phyloP scores from a whole-genome alignment of 2,888 invertebrate genomes.

The Ecdyonurus torrentis region DNA sequence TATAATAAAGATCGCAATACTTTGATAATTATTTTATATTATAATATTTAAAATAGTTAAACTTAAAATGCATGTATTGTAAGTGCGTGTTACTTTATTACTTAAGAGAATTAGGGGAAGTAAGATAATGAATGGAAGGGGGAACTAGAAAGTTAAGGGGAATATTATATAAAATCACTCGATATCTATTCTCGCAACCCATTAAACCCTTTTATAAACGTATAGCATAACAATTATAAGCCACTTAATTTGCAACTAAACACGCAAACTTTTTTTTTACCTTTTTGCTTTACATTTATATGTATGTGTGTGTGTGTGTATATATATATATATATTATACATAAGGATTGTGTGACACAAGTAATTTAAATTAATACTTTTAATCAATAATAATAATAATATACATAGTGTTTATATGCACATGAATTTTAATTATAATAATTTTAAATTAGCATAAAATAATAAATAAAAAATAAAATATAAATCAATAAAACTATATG shows the following conservation, averaged over 20 bases:
- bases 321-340: neutral
- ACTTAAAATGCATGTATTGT: too few species aligned
- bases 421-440: neutral
- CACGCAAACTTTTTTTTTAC: conserved; percentile 1
- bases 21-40: too few species aligned
- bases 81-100: neutral
- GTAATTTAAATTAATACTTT: conserved; percentile 1
- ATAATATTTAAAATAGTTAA: too few species aligned
- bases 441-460: neutral
- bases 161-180: neutral
- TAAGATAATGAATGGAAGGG: too few species aligned
- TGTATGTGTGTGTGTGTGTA: too few species aligned
- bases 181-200: neutral
- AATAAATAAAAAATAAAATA: too few species aligned
- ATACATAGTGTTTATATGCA: neutral
- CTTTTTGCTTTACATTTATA: neutral
- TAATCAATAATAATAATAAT: neutral
- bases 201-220: neutral
- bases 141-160: too few species aligned
- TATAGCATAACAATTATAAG: neutral
- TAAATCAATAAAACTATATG: too few species aligned
- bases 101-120: too few species aligned
- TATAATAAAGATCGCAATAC: too few species aligned
- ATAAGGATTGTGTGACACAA: neutral
- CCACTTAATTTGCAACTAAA: conserved; percentile 1